Evolutionary conservation across 2,888 invertebrate genomes (phyloP).

Genomic region (Conchocele bisecta): DNA sequence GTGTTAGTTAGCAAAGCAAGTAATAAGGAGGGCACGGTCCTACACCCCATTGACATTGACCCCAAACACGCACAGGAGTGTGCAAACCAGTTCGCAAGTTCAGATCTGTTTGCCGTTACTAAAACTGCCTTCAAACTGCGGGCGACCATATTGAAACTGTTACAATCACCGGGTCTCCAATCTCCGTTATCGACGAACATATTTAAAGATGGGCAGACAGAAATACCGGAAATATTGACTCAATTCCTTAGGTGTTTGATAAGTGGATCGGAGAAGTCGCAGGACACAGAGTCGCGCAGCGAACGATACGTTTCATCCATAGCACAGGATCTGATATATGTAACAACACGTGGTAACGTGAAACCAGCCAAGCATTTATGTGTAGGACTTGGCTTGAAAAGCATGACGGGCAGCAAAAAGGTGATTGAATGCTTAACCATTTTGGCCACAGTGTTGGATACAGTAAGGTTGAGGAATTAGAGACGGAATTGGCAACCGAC

Average conservation of each 20-base stretch:
- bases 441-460: conserved; percentile 42
- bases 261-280: conserved; percentile 6
- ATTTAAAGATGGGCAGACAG: conserved; percentile 2
- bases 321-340: background rate
- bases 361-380: conserved; percentile 37
- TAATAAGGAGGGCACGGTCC: conserved; percentile 8
- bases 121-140: too few relatives aligned
- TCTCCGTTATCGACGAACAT: conserved; percentile 5
- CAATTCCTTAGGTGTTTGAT: conserved; percentile 4
- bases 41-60: background rate
- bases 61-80: background rate
- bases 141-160: too few relatives aligned
- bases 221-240: background rate
- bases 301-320: conserved; percentile 6
- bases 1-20: conserved; percentile 12
- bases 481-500: conserved; percentile 33
- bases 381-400: conserved; percentile 44
- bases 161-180: background rate
- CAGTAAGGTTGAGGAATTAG: conserved; percentile 27
- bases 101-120: too few relatives aligned
- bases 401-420: conserved; percentile 29
- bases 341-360: background rate
- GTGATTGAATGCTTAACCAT: conserved; percentile 38
- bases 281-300: too few relatives aligned
- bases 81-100: background rate